These are phyloP conservation scores for Allophyes oxyacanthae DNA, from an alignment of 2,888 invertebrate genomes.

Conservation along the genomic window DNA sequence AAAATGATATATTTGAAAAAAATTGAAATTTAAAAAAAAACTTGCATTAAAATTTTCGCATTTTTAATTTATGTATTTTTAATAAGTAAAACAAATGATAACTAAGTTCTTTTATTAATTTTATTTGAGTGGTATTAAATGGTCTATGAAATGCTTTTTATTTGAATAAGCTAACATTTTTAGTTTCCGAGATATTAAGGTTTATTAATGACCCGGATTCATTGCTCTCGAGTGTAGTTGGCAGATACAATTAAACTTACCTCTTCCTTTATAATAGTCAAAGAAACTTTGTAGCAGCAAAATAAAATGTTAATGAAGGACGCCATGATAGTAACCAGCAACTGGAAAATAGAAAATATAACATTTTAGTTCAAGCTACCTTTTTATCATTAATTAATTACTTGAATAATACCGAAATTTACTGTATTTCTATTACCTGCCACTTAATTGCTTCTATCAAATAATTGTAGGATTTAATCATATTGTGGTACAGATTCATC, in stretches of 20 bases:
- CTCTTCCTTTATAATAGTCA: constrained; percentile 61
- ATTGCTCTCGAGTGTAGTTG: no score
- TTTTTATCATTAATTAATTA: neutral
- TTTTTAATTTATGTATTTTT: no score
- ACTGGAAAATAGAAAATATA: constrained; percentile 54
- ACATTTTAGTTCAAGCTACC: neutral
- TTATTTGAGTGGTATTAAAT: no score
- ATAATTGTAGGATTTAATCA: constrained; percentile 69
- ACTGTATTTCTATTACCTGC: constrained; percentile 67
- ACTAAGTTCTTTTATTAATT: no score
- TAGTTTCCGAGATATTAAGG: no score
- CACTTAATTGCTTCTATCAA: constrained; percentile 76
- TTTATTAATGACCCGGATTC: no score
- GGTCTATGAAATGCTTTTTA: no score
- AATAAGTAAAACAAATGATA: no score
- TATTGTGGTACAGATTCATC: constrained; percentile 72
- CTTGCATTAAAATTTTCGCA: no score
- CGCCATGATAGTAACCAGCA: constrained; percentile 67
- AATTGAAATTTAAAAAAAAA: no score
- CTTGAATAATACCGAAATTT: neutral
- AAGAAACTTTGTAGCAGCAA: constrained; percentile 62
- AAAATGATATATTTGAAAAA: no score
- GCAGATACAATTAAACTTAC: constrained; percentile 59
- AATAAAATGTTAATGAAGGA: constrained; percentile 66
- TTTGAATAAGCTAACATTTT: no score